Percentiles rank a stretch among this genome's conserved stretches.
phyloP scores from a whole-genome alignment of 2,113 vertebrate species.

The Camelus bactrianus region DNA sequence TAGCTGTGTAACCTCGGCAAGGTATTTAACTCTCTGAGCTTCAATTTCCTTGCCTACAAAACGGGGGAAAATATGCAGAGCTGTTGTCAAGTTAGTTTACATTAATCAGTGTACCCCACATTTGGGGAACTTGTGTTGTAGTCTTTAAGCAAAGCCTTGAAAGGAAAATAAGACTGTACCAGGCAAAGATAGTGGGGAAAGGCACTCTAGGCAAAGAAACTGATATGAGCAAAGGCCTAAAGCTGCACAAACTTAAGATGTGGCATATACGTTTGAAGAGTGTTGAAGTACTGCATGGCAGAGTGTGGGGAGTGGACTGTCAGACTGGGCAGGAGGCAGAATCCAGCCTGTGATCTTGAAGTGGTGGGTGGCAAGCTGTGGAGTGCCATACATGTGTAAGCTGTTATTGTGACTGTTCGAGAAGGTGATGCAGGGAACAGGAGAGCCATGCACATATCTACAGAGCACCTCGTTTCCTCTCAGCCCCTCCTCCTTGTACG shows the following conservation, averaged over 20 bases:
- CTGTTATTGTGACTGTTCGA: not conserved
- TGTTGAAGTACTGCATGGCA: not conserved
- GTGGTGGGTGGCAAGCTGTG: not conserved
- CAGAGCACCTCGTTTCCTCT: not conserved
- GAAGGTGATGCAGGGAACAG: not conserved
- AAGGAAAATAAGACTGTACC: not conserved
- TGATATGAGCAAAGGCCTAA: not conserved
- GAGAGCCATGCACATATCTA: not conserved
- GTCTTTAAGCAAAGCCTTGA: not conserved
- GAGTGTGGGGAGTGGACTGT: not conserved
- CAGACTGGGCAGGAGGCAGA: not conserved
- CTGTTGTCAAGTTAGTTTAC: not conserved
- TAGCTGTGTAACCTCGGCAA: not conserved
- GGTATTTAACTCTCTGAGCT: not conserved
- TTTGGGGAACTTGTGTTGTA: not conserved
- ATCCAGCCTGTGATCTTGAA: not conserved
- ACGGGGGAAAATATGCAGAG: not conserved
- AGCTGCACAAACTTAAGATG: not conserved
- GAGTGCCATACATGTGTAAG: not conserved
- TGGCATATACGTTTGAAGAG: not conserved
- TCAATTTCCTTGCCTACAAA: conserved; percentile 5
- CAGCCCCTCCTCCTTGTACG: not conserved
- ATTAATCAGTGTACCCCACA: not conserved
- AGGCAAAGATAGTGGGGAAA: not conserved
- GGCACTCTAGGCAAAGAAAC: not conserved